Base-by-base conservation (phyloP, 2,797 vertebrate species). In the Macrochelys suwanniensis region DNA sequence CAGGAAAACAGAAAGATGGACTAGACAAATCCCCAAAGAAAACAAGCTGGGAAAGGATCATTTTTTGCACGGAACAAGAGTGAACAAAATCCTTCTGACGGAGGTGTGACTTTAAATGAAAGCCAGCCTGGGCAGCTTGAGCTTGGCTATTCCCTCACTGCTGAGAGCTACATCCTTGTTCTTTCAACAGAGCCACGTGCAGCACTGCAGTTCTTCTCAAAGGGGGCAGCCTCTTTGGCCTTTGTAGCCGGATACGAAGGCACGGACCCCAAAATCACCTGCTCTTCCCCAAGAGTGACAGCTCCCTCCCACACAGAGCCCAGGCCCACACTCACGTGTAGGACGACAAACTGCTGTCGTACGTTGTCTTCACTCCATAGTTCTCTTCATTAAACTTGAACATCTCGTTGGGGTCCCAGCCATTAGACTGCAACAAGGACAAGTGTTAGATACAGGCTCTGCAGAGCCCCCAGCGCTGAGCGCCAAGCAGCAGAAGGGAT, bases 341-440 rank as follows among this genome's bases (percentile, higher is more conserved):
- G 97, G 99, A 99, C 33, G 99, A 98, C 49, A 99, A 99, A 93
- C 99, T 99, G 94, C 99, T 98, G 95, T 99, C 99, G 77, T 99
- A 99, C 1, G 99, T 99, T 19, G 99, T 99, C 54, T 99, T 99
- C 84, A 99, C 98, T 12, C 99, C 99, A 26, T 99, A 99, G 92
- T 99, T 99, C 91, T 99, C 99, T 97, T 99, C 99, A 82, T 99
- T 99, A 97, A 97, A 99, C 92, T 99, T 99, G 93, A 99, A 99
- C 99, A 99, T 99, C 97, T 99, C 99, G 45, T 99, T 99, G 89
- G 99, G 99, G 90, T 99, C 99, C 99, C 99, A 99, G 68, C 99
- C 99, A 89, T 99, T 99, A 57, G 99, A 98, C 99, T 99, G 88
- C 12, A 89, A 80, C 78, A 61, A 5, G n/a, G 17, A 90, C 16